Conservation (phyloP, 2,113 vertebrate species). For the Delphinus delphis region DNA sequence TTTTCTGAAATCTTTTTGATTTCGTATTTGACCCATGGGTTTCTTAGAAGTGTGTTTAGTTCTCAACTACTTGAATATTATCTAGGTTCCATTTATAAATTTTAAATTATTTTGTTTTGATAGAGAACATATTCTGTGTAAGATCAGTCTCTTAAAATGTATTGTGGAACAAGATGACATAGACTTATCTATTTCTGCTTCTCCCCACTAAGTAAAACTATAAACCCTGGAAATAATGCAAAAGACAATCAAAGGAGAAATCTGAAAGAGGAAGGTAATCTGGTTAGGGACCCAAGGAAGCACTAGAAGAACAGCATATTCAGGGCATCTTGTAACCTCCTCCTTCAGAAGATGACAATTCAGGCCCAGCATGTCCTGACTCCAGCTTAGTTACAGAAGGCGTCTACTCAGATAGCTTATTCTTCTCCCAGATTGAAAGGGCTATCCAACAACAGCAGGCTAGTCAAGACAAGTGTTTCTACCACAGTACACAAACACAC, state of each 20-base stretch:
- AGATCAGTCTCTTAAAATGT: background rate
- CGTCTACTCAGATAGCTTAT: background rate
- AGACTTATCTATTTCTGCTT: background rate
- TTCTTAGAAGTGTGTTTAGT: background rate
- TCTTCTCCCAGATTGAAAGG: background rate
- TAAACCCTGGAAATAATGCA: background rate
- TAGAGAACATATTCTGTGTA: background rate
- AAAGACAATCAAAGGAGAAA: background rate
- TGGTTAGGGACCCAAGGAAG: background rate
- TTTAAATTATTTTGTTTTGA: background rate
- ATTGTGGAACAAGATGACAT: background rate
- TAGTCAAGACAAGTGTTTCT: background rate
- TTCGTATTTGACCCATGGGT: background rate
- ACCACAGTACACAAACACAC: background rate
- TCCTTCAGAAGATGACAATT: background rate
- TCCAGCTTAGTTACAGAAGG: background rate
- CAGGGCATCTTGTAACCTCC: background rate
- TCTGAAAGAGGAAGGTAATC: background rate
- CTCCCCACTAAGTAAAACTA: background rate
- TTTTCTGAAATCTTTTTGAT: background rate
- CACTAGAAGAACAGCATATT: background rate
- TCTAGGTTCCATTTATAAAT: background rate
- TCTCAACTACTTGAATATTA: background rate
- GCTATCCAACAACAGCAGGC: background rate
- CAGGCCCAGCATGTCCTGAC: background rate